A percentile compares a stretch with the other conserved stretches of the same genome.
Conservation (phyloP, 2,888 invertebrate genomes). For the Copidosoma aretas region DNA sequence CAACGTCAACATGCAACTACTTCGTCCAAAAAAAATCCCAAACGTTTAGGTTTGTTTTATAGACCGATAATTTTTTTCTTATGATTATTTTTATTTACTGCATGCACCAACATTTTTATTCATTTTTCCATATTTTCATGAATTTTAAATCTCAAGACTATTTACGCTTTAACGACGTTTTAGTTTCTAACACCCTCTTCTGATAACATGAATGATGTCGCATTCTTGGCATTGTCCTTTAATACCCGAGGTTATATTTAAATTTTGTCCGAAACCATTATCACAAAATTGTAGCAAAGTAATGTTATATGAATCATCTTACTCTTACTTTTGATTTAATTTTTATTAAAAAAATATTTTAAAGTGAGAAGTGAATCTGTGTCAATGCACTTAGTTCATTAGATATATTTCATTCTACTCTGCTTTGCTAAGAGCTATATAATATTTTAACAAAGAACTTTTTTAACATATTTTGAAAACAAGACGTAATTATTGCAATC, state of each 20-base stretch:
- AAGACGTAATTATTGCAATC: slow-evolving; percentile 2
- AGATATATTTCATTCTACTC: not conserved
- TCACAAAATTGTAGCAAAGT: too few relatives aligned
- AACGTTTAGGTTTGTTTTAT: slow-evolving; percentile 46
- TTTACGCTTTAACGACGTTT: too few relatives aligned
- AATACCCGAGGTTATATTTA: not conserved
- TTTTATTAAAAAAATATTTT: not conserved
- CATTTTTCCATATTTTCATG: not conserved
- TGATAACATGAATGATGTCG: too few relatives aligned
- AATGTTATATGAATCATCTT: not conserved
- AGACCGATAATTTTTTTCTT: slow-evolving; percentile 24
- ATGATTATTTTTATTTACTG: slow-evolving; percentile 5
- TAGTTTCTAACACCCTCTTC: too few relatives aligned
- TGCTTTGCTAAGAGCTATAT: not conserved
- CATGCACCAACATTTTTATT: not conserved
- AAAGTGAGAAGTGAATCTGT: not conserved
- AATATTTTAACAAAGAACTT: too few relatives aligned
- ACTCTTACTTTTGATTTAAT: not conserved
- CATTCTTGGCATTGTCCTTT: too few relatives aligned
- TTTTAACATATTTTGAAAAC: not conserved
- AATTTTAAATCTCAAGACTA: too few relatives aligned
- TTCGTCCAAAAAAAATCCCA: slow-evolving; percentile 42
- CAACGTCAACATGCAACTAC: slow-evolving; percentile 40
- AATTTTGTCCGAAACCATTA: not conserved
- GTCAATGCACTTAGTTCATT: not conserved